Percentiles rank a stretch among this genome's conserved stretches.
Evolutionary conservation across 2,888 invertebrate genomes (phyloP).

Genomic region (Caradrina clavipalpis): DNA sequence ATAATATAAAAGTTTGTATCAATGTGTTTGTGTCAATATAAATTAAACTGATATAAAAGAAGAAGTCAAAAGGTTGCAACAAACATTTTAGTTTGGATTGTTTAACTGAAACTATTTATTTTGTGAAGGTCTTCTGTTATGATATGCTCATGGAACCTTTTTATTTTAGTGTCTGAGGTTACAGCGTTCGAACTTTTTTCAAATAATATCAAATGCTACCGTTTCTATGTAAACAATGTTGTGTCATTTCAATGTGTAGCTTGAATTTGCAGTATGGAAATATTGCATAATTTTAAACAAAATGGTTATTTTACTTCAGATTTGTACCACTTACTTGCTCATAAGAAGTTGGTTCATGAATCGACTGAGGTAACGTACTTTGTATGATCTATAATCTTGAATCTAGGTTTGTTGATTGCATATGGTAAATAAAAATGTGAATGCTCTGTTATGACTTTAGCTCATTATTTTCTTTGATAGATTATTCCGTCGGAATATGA

Average conservation of each 20-base stretch:
- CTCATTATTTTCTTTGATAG: constrained; percentile 66
- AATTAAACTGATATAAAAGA: not conserved
- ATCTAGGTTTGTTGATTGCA: not conserved
- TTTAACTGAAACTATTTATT: no score
- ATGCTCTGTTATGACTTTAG: not conserved
- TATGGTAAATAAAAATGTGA: not conserved
- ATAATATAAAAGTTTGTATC: no score
- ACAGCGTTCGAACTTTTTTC: constrained; percentile 46
- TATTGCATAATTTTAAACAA: constrained; percentile 83
- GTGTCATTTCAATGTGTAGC: constrained; percentile 46
- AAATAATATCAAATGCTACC: constrained; percentile 63
- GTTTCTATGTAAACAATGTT: constrained; percentile 69
- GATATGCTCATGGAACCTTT: constrained; percentile 6
- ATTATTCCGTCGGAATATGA: constrained; percentile 84
- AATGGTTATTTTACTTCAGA: constrained; percentile 87
- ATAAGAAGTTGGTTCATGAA: constrained; percentile 76
- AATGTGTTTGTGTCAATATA: no score
- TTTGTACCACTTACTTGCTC: constrained; percentile 82
- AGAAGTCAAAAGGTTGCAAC: not conserved
- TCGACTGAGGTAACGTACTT: constrained; percentile 76
- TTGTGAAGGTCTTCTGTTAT: not conserved
- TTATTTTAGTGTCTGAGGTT: not conserved
- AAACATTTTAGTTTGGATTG: no score
- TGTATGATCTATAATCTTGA: not conserved
- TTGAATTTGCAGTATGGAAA: constrained; percentile 76